Evolutionary conservation across 1,140 invertebrate genomes (phyloP), one percentile per base, ranked within the genome.

Genomic region (Tribolium castaneum): DNA sequence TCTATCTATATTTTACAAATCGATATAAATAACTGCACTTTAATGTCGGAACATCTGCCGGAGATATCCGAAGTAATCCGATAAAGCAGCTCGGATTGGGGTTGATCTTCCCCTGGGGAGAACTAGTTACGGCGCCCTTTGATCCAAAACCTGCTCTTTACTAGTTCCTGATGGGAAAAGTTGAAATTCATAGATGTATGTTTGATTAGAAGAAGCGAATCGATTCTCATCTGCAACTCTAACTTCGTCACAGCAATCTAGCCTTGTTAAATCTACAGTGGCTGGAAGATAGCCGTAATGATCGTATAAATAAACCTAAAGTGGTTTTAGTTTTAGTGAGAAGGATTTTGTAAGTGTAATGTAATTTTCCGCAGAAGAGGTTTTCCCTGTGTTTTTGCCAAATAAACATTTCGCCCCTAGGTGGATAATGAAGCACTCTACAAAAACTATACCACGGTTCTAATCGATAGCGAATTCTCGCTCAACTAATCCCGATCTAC

Each of bases 1-100:
- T 75, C 73, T 56, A 56, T 52, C 50, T 75, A 59, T 66, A 76
- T 76, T 76, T 76, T 76, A 76, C 59, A 56, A 76, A 76, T 76
- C 80, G 71, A 78, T 81, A 81, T 80, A 80, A 81, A 81, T 81
- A 81, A 80, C 78, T 79, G 78, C 80, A 77, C 59, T 80, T 81
- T 81, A 81, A 81, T 81, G 80, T 80, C 76, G 75, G 75, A 81
- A 81, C 80, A 80, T 81, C 78, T 80, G 80, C 52, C 80, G 80
- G 70, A 80, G 75, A 78, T 81, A 81, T 71, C 75, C 80, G 80
- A 81, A 49, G 71, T 81, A 81, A 81, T 81, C 80, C 80, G 80
- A 81, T 81, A 81, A 81, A 80, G 70, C 75, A 75, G 70, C 50
- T 81, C 78, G 78, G 78, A 80, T 77, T 76, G 56, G 50, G 78